Base-by-base conservation (phyloP, 2,797 vertebrate species). In the Phoebastria nigripes region DNA sequence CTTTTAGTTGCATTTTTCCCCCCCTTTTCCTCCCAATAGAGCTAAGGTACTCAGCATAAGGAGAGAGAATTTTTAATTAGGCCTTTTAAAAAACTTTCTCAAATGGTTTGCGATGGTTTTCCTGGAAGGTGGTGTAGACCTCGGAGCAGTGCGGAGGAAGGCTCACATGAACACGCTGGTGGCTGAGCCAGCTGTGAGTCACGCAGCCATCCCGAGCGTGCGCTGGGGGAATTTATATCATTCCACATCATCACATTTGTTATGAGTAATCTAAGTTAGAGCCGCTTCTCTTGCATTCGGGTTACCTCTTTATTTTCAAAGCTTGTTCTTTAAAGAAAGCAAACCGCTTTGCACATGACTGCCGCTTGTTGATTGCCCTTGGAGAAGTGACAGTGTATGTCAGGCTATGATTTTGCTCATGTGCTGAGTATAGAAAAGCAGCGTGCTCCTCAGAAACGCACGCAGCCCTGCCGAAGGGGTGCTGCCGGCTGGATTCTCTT, bases 361-460 rank as follows among this genome's bases (percentile, higher is more conserved):
- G 62, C 25, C 13, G 1, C 52, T 78, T 11, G 59, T 22, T 56
- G 49, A 11, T n/a, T 39, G 63, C 13, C 28, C 33, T 37, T 33
- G 42, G 59, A 89, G 65, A 18, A 35, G 59, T 5, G 70, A n/a
- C 15, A 9, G 67, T 5, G 13, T 10, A 1, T 12, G n/a, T n/a
- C 65, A 33, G 56, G 6, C 33, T 26, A 3, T 0, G 9, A 46
- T 28, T 87, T 46, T 28, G 78, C 39, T 47, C 7, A 1, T 2
- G 37, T 47, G 46, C 47, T 0, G 35, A 16, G 44, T 1, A 11
- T 12, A 37, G 58, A 49, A 61, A 46, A 41, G 41, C 49, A 28
- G 22, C 0, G 3, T 26, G 42, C 29, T 55, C 65, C 52, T 54
- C 17, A 0, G 16, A 42, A 81, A 22, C 3, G 1, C 25, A 2